These are phyloP conservation scores for Mus caroli DNA, from an alignment of 2,797 vertebrate species.

Conservation along the genomic window DNA sequence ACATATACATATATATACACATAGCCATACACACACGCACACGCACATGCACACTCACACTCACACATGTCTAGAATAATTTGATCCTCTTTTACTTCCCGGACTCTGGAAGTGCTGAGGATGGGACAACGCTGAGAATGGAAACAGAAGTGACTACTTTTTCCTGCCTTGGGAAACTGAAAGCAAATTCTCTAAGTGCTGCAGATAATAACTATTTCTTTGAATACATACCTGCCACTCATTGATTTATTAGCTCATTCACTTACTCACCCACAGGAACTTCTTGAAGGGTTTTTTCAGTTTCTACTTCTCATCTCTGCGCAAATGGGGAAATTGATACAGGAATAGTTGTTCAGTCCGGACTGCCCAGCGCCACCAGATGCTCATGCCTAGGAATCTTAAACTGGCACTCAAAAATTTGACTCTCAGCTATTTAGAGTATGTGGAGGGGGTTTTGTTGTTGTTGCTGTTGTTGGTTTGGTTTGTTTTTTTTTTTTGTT, in stretches of 20 bases:
- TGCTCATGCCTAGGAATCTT: not conserved
- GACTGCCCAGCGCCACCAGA: not conserved
- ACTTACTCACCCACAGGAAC: not conserved
- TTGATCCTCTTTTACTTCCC: not conserved
- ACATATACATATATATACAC: not conserved
- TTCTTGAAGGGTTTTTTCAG: not conserved
- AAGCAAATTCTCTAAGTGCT: not conserved
- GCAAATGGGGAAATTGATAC: not conserved
- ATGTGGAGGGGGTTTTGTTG: not conserved
- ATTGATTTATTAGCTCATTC: not conserved
- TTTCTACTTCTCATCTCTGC: not conserved
- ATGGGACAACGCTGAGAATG: not conserved
- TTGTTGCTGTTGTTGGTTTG: too few species aligned
- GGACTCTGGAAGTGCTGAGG: not conserved
- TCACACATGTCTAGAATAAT: not conserved
- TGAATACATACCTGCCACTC: not conserved
- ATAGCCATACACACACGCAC: not conserved
- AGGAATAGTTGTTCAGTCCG: not conserved
- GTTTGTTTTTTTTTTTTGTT: too few species aligned
- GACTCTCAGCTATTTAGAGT: not conserved
- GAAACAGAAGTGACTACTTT: not conserved
- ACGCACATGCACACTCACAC: not conserved
- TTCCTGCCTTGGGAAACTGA: not conserved
- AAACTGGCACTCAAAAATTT: not conserved
- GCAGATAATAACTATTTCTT: not conserved